Conservation (phyloP, 2,797 vertebrate genomes). For the Serranus cabrilla region DNA sequence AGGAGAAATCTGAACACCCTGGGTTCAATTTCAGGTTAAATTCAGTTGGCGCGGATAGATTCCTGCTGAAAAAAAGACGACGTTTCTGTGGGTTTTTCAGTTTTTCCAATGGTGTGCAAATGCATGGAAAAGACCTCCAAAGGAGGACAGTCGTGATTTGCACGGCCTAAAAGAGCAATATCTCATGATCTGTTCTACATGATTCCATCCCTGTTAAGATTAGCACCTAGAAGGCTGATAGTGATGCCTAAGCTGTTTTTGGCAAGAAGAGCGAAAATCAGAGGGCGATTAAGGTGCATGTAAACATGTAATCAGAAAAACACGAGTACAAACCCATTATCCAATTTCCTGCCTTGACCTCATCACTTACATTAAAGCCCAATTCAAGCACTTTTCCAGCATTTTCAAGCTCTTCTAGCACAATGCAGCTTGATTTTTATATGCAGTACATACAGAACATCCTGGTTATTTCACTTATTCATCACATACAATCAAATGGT, state of each 20-base stretch:
- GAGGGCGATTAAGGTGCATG: background rate
- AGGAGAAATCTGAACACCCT: slow-evolving; percentile 24
- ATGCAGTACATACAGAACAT: too few species aligned
- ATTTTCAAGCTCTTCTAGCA: too few species aligned
- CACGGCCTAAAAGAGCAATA: slow-evolving; percentile 21
- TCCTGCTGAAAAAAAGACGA: slow-evolving; percentile 1
- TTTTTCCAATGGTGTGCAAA: slow-evolving; percentile 11
- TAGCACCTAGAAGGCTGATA: slow-evolving; percentile 10
- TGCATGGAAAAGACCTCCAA: slow-evolving; percentile 7
- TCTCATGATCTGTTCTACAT: slow-evolving; percentile 27
- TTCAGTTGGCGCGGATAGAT: slow-evolving; percentile 1
- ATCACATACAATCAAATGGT: too few species aligned
- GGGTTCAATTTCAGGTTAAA: slow-evolving; percentile 21
- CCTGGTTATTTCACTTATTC: too few species aligned
- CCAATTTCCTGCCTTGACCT: slow-evolving; percentile 14
- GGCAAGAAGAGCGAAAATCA: background rate
- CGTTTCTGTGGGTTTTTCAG: background rate
- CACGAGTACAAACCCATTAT: slow-evolving; percentile 1
- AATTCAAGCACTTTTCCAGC: too few species aligned
- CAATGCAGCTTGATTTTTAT: too few species aligned
- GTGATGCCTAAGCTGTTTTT: slow-evolving; percentile 11
- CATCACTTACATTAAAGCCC: background rate
- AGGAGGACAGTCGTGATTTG: slow-evolving; percentile 15
- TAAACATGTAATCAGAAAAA: background rate
- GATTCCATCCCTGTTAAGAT: slow-evolving; percentile 32